A percentile compares a stretch with the other conserved stretches of the same genome.
Evolutionary conservation across 1,140 invertebrate species (phyloP).

Genomic region (Diorhabda elongata): DNA sequence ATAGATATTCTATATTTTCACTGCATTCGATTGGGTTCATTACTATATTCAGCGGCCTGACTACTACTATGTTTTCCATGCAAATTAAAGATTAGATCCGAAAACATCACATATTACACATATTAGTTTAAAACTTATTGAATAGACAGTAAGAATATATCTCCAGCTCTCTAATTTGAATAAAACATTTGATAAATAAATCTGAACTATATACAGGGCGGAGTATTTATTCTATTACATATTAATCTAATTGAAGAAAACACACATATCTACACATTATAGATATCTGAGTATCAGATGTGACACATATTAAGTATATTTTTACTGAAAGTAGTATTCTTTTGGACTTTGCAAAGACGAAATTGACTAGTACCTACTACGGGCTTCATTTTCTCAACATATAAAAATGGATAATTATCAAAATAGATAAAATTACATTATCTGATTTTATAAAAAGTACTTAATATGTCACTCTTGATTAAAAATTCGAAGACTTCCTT

Average conservation of each 20-base stretch:
- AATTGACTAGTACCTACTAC: background rate
- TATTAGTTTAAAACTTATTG: background rate
- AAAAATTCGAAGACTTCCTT: background rate
- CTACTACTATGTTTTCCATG: too few species aligned
- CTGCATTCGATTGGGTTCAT: too few species aligned
- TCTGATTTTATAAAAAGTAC: background rate
- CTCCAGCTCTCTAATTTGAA: background rate
- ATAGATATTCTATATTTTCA: too few species aligned
- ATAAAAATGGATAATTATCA: background rate
- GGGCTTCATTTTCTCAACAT: background rate
- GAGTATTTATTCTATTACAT: background rate
- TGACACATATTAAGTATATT: conserved; percentile 3
- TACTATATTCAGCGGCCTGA: too few species aligned
- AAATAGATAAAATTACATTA: background rate
- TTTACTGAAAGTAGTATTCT: background rate
- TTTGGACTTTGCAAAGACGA: background rate
- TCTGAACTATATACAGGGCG: conserved; percentile 1
- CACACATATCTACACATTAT: background rate
- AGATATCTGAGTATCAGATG: background rate
- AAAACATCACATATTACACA: background rate
- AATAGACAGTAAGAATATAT: background rate
- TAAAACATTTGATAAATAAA: conserved; percentile 3
- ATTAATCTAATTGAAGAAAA: background rate
- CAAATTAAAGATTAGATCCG: background rate
- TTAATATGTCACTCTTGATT: conserved; percentile 1